Evolutionary conservation across 1,140 invertebrate species (phyloP).

Genomic region (Drosophila nigromelanica): DNA sequence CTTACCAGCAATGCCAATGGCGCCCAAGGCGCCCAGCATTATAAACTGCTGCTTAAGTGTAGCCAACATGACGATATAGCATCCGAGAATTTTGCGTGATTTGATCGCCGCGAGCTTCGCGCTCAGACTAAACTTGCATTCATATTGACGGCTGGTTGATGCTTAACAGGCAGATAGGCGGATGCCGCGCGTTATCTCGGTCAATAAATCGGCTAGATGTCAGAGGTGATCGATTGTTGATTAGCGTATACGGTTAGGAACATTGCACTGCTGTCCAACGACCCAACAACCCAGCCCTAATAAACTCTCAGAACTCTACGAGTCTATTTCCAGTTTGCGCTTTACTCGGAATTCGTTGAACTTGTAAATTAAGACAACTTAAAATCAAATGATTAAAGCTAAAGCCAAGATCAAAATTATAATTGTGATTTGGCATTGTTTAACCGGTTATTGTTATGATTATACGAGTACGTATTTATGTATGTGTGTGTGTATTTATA

Average conservation of each 20-base stretch:
- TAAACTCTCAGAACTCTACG: conserved; percentile 8
- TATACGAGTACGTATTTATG: conserved; percentile 33
- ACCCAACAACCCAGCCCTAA: neutral
- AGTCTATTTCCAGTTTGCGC: conserved; percentile 40
- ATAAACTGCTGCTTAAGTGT: conserved; percentile 27
- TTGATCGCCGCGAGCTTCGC: conserved; percentile 28
- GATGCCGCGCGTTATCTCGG: conserved; percentile 18
- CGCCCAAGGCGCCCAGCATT: conserved; percentile 24
- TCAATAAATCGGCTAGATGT: conserved; percentile 24
- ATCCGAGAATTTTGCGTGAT: conserved; percentile 2
- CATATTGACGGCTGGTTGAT: conserved; percentile 23
- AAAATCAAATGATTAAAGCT: conserved; percentile 57
- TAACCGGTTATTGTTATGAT: conserved; percentile 54
- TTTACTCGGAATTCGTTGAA: conserved; percentile 60
- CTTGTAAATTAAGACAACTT: conserved; percentile 38
- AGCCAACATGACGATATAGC: conserved; percentile 35
- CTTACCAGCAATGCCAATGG: conserved; percentile 43
- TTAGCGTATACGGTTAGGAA: neutral
- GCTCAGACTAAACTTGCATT: conserved; percentile 50
- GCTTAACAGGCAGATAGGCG: conserved; percentile 5
- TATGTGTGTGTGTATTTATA: conserved; percentile 26
- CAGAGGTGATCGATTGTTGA: conserved; percentile 29
- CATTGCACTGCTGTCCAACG: neutral
- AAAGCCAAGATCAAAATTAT: conserved; percentile 25
- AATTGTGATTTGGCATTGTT: conserved; percentile 55